phyloP scores from a whole-genome alignment of 1,140 invertebrate species.

The Coelopa frigida region DNA sequence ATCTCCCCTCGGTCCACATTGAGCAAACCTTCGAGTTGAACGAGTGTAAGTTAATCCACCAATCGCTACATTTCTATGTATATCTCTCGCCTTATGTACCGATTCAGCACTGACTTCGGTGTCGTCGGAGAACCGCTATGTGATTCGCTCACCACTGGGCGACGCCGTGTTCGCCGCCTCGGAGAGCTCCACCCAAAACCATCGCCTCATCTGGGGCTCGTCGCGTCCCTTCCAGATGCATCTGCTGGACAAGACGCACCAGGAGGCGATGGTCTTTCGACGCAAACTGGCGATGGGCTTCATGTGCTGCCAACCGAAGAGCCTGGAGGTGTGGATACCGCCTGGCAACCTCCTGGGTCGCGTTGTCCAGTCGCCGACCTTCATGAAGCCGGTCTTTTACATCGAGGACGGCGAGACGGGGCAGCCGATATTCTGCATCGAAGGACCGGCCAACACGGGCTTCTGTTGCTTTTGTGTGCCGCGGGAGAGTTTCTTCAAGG shows the following conservation, averaged over 20 bases:
- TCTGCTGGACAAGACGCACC: slow-evolving; percentile 55
- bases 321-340: slow-evolving; percentile 47
- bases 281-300: slow-evolving; percentile 48
- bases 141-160: slow-evolving; percentile 53
- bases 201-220: slow-evolving; percentile 53
- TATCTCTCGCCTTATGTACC: too few species aligned
- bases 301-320: slow-evolving; percentile 33
- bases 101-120: slow-evolving; percentile 37
- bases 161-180: slow-evolving; percentile 57
- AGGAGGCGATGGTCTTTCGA: slow-evolving; percentile 54
- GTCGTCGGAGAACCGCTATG: slow-evolving; percentile 57
- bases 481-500: slow-evolving; percentile 48
- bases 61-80: not conserved
- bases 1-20: slow-evolving; percentile 41
- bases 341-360: slow-evolving; percentile 46
- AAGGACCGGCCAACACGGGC: slow-evolving; percentile 41
- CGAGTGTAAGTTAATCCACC: slow-evolving; percentile 20
- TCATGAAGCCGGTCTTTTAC: slow-evolving; percentile 42
- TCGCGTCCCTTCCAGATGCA: slow-evolving; percentile 53
- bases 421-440: slow-evolving; percentile 45
- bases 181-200: slow-evolving; percentile 50
- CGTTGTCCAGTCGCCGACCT: slow-evolving; percentile 45
- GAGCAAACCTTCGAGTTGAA: slow-evolving; percentile 43
- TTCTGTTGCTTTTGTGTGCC: slow-evolving; percentile 40
- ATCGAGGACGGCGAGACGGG: slow-evolving; percentile 42